Base-by-base conservation (phyloP, 2,797 vertebrate species). In the Chiroxiphia lanceolata region DNA sequence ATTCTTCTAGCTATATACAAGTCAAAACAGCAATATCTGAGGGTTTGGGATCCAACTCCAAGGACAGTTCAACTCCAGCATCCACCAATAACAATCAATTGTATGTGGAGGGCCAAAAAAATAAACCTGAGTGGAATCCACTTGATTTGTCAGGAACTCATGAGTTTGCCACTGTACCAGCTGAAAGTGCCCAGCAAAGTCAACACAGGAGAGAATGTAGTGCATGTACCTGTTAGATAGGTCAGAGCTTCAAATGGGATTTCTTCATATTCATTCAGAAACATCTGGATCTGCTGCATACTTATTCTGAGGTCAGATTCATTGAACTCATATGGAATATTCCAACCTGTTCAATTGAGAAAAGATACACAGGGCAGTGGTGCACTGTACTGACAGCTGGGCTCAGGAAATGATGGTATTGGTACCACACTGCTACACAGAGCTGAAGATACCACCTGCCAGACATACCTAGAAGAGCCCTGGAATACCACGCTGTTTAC, bases 311-410 rank as follows among this genome's bases (percentile, higher is more conserved):
- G 97, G 93, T 99, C 99, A 21, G 99, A 99, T 93, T 99, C 99
- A 0, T 99, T 99, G 96, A 99, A 99, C 95, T 99, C 99, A 7
- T 99, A 99, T 1, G 99, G 99, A 96, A 99, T 99, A 96, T 99
- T 99, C 99, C 99, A 99, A 60, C 99, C 99, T 99, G 89, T 82
- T 75, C 5, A 19, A 48, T 81, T 57, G n/a, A 93, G 75, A 83
- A 69, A 60, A 91, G 56, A 91, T 10, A 42, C 2, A 59, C 14
- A 64, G 40, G 89, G 54, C 56, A 75, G 53, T 45, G 63, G 64
- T 40, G 50, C 83, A 20, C 27, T 50, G 36, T 20, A 22, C 31
- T 54, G 68, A 72, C 57, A 81, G 69, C 57, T 87, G 53, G 31
- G 31, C 79, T 72, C 79, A 89, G 63, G 72, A 92, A 51, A 89